These are phyloP conservation scores for Saccopteryx bilineata DNA, from an alignment of 2,113 vertebrate genomes.

Conservation along the genomic window DNA sequence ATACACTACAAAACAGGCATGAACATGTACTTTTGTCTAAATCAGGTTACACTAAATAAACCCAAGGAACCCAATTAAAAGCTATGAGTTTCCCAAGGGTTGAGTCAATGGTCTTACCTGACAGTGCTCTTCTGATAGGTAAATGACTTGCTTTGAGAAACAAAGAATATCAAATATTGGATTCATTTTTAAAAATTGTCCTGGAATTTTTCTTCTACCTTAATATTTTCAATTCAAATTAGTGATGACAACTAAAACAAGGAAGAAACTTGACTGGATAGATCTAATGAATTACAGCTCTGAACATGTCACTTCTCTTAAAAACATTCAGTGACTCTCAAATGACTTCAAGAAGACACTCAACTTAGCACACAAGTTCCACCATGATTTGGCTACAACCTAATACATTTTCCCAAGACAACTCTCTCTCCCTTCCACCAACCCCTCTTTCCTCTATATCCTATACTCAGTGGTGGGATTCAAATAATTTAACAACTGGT, in stretches of 20 bases:
- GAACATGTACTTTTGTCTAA: slow-evolving; percentile 34
- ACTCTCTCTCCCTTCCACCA: neutral
- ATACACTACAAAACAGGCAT: neutral
- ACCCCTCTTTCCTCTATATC: neutral
- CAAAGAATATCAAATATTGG: neutral
- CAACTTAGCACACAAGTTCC: neutral
- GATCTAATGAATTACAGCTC: neutral
- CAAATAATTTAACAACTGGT: too few species aligned
- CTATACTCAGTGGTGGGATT: neutral
- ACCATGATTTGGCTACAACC: neutral
- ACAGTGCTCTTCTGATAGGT: neutral
- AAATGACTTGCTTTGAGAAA: slow-evolving; percentile 17
- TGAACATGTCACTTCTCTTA: neutral
- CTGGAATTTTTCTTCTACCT: slow-evolving; percentile 25
- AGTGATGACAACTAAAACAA: slow-evolving; percentile 15
- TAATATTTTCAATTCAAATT: slow-evolving; percentile 27
- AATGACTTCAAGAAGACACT: neutral
- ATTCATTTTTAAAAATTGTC: neutral
- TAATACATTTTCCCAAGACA: neutral
- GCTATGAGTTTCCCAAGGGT: neutral
- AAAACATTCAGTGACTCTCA: neutral
- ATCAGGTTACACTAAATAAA: slow-evolving; percentile 7
- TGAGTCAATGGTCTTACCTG: neutral
- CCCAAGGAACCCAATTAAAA: slow-evolving; percentile 19
- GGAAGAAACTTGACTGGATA: neutral